Base-by-base conservation (phyloP, 2,797 vertebrate species). In the Chromis chromis region DNA sequence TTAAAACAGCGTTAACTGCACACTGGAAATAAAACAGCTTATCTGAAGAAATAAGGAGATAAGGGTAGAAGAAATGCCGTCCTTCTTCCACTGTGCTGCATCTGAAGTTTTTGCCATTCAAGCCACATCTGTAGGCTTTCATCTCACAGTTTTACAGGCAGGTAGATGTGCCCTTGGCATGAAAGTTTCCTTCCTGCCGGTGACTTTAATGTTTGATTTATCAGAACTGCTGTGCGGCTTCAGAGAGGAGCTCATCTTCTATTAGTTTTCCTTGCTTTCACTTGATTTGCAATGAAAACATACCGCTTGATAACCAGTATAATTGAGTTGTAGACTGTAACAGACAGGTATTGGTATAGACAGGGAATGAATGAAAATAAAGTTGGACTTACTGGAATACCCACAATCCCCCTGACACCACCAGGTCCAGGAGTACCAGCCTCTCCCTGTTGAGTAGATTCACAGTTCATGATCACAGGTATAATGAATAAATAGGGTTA, bases 301-400 rank as follows among this genome's bases (percentile, higher is more conserved):
- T 16, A 42, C 22, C 4, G 31, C 0, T 10, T 24, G 11, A 24
- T 14, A 33, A 27, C 50, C 3, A 40, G 4, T 25, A 36, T n/a
- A 25, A 14, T 7, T 44, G 17, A 56, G 3, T 0, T 27, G 1
- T 12, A 31, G 16, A 50, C 4, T 27, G 3, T n/a, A 27, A 19
- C 22, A 28, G 25, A 33, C 17, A n/a, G 17, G n/a, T n/a, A n/a
- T 8, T 46, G 6, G n/a, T 19, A n/a, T 8, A 19, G 44, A 21
- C n/a, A 49, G 17, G 27, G 0, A 39, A 33, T 39, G 0, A 68
- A 33, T 25, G 10, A 9, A 63, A 74, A 64, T 13, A 1, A 67
- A 65, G 7, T 16, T 56, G 24, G 17, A 94, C 95, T 94, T 87
- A 96, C 95, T 10, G 94, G 94, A 85, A 96, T 95, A 79, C 95